phyloP scores from a whole-genome alignment of 2,797 vertebrate genomes.

The Kryptolebias ocellatus region DNA sequence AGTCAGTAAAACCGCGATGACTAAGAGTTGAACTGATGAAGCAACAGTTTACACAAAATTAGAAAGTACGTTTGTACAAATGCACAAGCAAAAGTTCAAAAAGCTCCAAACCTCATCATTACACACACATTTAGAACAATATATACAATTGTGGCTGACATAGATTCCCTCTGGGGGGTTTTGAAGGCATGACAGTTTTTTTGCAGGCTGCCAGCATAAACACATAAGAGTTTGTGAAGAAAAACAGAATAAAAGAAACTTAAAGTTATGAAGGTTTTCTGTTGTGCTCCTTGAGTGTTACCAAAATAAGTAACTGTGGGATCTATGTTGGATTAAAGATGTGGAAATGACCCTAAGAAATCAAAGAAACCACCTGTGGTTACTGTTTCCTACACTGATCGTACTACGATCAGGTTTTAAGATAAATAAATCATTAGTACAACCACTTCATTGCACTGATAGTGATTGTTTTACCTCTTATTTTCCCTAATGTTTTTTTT shows the following conservation, averaged over 20 bases:
- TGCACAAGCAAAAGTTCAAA: constrained; percentile 4
- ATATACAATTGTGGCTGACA: constrained; percentile 8
- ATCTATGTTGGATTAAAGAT: background rate
- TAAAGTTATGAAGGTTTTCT: constrained; percentile 30
- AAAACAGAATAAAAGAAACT: constrained; percentile 6
- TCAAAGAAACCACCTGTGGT: background rate
- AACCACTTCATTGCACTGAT: background rate
- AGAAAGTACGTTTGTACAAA: constrained; percentile 3
- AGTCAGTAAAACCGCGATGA: background rate
- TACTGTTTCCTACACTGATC: background rate
- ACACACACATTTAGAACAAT: constrained; percentile 17
- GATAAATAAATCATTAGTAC: background rate
- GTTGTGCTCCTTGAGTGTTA: constrained; percentile 16
- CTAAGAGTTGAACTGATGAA: background rate
- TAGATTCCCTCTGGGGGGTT: constrained; percentile 2
- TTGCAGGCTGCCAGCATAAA: constrained; percentile 36
- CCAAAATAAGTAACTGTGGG: constrained; percentile 32
- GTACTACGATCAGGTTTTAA: too few relatives aligned
- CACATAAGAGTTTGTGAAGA: constrained; percentile 19
- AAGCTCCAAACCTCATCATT: constrained; percentile 12
- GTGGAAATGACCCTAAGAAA: background rate
- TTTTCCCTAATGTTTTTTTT: background rate
- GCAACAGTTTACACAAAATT: constrained; percentile 3
- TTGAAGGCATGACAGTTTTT: constrained; percentile 13
- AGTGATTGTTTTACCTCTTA: background rate